Evolutionary conservation across 1,140 invertebrate species (phyloP).

Genomic region (Arion vulgaris): DNA sequence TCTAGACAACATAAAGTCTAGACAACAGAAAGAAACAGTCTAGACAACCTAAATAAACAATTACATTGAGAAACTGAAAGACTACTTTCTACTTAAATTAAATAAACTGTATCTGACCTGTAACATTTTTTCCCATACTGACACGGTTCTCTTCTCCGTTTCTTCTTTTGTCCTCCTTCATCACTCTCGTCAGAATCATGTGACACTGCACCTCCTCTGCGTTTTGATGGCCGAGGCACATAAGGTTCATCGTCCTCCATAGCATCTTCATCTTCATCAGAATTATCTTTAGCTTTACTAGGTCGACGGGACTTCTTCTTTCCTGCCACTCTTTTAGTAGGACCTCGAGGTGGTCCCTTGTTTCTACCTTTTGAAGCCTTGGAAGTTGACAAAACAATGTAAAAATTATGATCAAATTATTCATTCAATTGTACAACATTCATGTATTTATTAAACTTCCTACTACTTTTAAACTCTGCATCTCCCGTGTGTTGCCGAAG

Average conservation of each 20-base stretch:
- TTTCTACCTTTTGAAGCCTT: constrained; percentile 17
- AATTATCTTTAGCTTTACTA: constrained; percentile 42
- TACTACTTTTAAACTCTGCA: too few relatives aligned
- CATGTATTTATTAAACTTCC: too few relatives aligned
- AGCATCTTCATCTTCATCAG: constrained; percentile 55
- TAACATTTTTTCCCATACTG: constrained; percentile 71
- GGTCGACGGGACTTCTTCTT: constrained; percentile 44
- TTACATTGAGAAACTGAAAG: too few relatives aligned
- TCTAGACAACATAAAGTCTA: too few relatives aligned
- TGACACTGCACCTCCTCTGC: constrained; percentile 44
- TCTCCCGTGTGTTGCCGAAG: too few relatives aligned
- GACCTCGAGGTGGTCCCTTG: background rate
- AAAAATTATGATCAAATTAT: too few relatives aligned
- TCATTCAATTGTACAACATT: too few relatives aligned
- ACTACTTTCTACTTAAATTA: background rate
- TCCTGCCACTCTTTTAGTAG: background rate
- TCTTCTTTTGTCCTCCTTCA: constrained; percentile 50
- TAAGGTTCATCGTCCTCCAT: constrained; percentile 61
- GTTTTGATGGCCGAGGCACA: constrained; percentile 58
- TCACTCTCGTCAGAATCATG: constrained; percentile 49
- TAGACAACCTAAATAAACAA: too few relatives aligned
- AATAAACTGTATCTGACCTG: constrained; percentile 52
- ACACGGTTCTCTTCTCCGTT: constrained; percentile 56
- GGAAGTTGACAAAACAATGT: background rate
- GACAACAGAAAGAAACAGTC: too few relatives aligned